Percentiles rank a stretch among this genome's conserved stretches.
These are phyloP conservation scores for Cecidostiba fungosa DNA, from an alignment of 2,888 invertebrate species.

Conservation along the genomic window DNA sequence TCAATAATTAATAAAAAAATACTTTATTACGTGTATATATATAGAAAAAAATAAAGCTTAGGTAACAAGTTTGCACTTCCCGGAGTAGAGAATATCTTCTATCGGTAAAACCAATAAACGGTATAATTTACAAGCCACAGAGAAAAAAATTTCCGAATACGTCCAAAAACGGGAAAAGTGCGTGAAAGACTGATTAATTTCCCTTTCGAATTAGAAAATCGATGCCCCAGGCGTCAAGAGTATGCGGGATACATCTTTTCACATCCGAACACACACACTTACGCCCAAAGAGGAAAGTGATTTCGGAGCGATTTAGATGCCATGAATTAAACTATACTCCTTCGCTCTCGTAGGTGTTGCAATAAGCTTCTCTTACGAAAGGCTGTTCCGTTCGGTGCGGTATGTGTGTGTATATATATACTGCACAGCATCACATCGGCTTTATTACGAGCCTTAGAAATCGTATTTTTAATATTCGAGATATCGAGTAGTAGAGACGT, in stretches of 20 bases:
- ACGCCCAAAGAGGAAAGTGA: not conserved
- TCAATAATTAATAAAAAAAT: too few species aligned
- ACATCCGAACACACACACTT: not conserved
- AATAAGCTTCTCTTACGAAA: slow-evolving; percentile 30
- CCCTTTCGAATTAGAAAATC: slow-evolving; percentile 54
- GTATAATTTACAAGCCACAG: not conserved
- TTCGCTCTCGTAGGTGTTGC: slow-evolving; percentile 17
- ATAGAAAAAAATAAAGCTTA: too few species aligned
- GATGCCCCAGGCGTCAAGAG: slow-evolving; percentile 7
- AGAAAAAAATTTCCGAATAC: not conserved
- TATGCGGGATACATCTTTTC: not conserved
- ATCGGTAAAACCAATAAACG: too few species aligned
- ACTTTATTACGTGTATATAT: too few species aligned
- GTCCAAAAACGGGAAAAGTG: not conserved
- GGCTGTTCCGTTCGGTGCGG: not conserved
- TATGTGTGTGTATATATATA: too few species aligned
- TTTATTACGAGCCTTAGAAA: slow-evolving; percentile 26
- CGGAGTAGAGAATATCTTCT: too few species aligned
- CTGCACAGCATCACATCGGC: not conserved
- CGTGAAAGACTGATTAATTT: slow-evolving; percentile 30
- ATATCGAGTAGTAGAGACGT: not conserved
- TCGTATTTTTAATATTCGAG: slow-evolving; percentile 23
- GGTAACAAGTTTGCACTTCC: too few species aligned
- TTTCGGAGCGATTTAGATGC: slow-evolving; percentile 27
- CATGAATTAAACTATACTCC: slow-evolving; percentile 8